A percentile compares a stretch with the other conserved stretches of the same genome.
phyloP scores from a whole-genome alignment of 2,797 vertebrate genomes.

The Arnoldichthys spilopterus region DNA sequence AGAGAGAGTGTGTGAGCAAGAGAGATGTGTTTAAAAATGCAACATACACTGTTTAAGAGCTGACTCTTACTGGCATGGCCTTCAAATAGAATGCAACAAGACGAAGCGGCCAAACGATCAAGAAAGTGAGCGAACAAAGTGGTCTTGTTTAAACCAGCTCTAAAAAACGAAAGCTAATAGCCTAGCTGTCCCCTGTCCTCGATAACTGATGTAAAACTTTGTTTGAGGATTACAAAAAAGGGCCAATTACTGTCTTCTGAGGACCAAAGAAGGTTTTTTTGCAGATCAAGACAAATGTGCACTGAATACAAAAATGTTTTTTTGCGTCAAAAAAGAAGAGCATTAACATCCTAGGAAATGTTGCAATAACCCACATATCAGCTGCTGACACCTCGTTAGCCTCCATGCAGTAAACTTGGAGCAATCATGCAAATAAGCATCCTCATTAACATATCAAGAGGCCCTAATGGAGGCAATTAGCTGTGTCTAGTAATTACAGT shows the following conservation, averaged over 20 bases:
- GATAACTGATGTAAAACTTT: constrained; percentile 38
- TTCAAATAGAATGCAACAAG: constrained; percentile 30
- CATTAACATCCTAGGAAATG: constrained; percentile 27
- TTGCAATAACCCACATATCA: constrained; percentile 35
- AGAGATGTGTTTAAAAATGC: constrained; percentile 64
- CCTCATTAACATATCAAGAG: constrained; percentile 73
- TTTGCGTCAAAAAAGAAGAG: constrained; percentile 12
- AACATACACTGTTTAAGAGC: constrained; percentile 39
- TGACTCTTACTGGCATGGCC: constrained; percentile 9
- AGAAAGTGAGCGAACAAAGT: constrained; percentile 25
- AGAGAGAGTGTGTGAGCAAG: background rate
- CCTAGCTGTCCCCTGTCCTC: background rate
- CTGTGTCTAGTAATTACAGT: constrained; percentile 61
- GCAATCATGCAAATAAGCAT: constrained; percentile 69
- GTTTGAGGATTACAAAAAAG: constrained; percentile 20
- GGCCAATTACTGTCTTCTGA: constrained; percentile 23
- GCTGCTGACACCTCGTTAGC: constrained; percentile 17
- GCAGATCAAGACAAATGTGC: constrained; percentile 17
- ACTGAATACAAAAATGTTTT: constrained; percentile 35
- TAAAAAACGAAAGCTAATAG: background rate
- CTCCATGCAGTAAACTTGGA: constrained; percentile 51
- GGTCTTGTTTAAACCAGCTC: constrained; percentile 39
- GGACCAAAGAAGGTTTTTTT: constrained; percentile 22
- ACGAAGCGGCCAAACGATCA: background rate
- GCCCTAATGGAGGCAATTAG: constrained; percentile 71